Base-by-base conservation (phyloP, 2,113 vertebrate genomes). In the Bothrops jararaca region DNA sequence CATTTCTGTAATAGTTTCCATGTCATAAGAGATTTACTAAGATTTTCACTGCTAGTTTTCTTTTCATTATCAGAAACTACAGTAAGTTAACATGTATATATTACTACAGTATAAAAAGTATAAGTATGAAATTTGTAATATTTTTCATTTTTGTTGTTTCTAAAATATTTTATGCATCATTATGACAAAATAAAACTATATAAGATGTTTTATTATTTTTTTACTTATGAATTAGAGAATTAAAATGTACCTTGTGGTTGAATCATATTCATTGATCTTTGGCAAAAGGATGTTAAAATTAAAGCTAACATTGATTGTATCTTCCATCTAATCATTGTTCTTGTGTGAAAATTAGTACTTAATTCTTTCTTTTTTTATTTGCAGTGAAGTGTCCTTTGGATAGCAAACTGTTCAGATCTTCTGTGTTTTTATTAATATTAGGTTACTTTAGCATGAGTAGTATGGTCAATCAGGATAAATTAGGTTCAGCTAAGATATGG, bases 1-100 rank as follows among this genome's bases (percentile, higher is more conserved):
- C 97, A 96, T 97, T 97, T 97, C 93, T 97, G 56, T 98, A 97
- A 97, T 97, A 98, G 97, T 97, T 97, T 98, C 95, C 96, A 96
- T 98, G 95, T 96, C 97, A 97, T 96, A 0, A 96, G 97, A 98
- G 97, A 95, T 94, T 97, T 97, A 94, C 97, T 96, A 97, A 97
- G 97, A 98, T 97, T 97, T 98, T 96, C 97, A 96, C 93, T 97
- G 95, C 94, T 94, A 97, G 95, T 94, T 96, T 95, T 96, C 96
- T 97, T 97, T 97, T 97, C 96, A 96, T 97, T 97, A 98, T 94
- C 94, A 97, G 93, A 95, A 96, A 98, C 96, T 95, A 93, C 95
- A 95, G 97, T 97, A 97, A 98, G 96, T 97, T 97, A 96, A 97
- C 58, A 11, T 96, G 89, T 52, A 39, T 97, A 87, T 89, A 52